Conservation (phyloP, 2,797 vertebrate genomes). For the Cuculus canorus region DNA sequence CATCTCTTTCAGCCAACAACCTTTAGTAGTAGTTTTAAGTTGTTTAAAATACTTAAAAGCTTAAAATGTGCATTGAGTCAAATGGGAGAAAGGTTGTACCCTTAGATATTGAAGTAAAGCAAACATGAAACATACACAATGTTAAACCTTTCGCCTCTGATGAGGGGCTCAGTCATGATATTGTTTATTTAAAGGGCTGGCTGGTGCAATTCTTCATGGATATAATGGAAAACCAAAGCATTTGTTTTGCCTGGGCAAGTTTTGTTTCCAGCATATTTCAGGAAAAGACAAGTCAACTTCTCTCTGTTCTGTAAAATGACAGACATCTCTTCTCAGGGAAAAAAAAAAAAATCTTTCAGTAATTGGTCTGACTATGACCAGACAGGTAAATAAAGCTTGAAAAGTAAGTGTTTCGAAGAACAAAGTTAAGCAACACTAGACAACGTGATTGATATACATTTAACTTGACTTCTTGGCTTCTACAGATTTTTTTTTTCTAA, state of each 20-base stretch:
- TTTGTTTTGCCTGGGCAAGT: not conserved
- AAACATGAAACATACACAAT: not conserved
- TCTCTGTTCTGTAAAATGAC: not conserved
- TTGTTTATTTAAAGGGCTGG: not conserved
- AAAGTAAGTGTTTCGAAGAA: slow-evolving; percentile 61
- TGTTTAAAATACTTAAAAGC: not conserved
- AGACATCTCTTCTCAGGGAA: not conserved
- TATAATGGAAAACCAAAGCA: not conserved
- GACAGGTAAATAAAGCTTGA: slow-evolving; percentile 56
- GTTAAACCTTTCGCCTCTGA: not conserved
- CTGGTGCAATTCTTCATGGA: not conserved
- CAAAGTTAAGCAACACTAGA: slow-evolving; percentile 40
- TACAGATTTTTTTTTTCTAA: not conserved
- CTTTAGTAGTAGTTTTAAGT: not conserved
- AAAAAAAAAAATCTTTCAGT: not conserved
- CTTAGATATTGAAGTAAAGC: not conserved
- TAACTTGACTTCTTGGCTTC: slow-evolving; percentile 37
- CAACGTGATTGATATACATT: slow-evolving; percentile 41
- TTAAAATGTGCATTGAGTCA: not conserved
- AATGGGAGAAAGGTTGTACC: not conserved
- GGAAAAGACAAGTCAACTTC: not conserved
- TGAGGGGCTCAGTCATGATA: not conserved
- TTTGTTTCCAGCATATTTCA: not conserved
- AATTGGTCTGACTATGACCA: slow-evolving; percentile 54
- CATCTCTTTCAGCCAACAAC: not conserved